A percentile compares a stretch with the other conserved stretches of the same genome.
Conservation (phyloP, 2,888 invertebrate species). For the Aphrophora alni region DNA sequence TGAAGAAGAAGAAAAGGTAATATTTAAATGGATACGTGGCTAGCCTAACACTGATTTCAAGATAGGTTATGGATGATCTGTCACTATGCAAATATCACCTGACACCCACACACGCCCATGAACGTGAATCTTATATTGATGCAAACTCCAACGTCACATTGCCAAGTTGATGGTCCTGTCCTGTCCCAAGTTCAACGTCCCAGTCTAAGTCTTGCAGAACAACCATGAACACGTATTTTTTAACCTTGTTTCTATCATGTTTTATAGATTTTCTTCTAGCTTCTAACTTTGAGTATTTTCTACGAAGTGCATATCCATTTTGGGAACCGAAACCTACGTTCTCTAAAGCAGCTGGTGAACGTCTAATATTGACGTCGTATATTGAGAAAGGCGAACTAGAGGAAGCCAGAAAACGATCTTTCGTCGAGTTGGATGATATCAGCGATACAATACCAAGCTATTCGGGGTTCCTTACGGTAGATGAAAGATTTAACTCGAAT, state of each 20-base stretch:
- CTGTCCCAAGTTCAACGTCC: conserved; percentile 21
- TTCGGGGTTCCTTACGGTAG: conserved; percentile 68
- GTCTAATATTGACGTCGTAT: conserved; percentile 58
- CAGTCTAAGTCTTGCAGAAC: conserved; percentile 13
- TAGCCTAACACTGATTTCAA: too few species aligned
- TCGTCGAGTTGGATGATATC: conserved; percentile 42
- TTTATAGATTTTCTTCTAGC: background rate
- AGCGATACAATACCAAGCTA: conserved; percentile 61
- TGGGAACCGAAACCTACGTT: conserved; percentile 41
- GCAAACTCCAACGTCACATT: background rate
- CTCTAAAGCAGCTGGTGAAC: conserved; percentile 52
- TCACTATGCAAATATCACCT: background rate
- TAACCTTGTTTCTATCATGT: conserved; percentile 37
- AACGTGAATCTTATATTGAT: background rate
- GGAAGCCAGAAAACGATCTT: conserved; percentile 53
- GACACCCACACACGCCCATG: background rate
- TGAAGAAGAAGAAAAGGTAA: too few species aligned
- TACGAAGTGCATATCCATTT: conserved; percentile 43
- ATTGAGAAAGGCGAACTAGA: conserved; percentile 56
- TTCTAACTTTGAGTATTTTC: background rate
- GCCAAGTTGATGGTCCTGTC: background rate
- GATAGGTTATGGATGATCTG: too few species aligned
- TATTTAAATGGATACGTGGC: too few species aligned
- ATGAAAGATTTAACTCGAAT: conserved; percentile 60
- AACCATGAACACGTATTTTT: conserved; percentile 33